Conservation (phyloP, 1,140 invertebrate species). For the Tetragonula clypearis region DNA sequence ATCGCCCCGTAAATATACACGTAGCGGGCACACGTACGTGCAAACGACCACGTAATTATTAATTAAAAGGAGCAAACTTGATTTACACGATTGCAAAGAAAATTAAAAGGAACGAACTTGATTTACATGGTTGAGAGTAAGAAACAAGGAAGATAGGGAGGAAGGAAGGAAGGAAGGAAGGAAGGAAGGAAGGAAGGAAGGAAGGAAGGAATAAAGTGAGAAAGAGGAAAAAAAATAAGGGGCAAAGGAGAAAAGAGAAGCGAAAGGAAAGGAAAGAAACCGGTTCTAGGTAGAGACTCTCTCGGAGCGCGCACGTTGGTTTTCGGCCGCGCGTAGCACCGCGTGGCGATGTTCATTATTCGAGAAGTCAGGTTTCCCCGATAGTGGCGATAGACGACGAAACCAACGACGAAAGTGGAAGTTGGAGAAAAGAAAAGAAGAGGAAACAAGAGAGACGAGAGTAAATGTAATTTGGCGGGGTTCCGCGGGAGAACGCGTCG, state of each 20-base stretch:
- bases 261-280: not conserved
- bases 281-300: slow-evolving; percentile 5
- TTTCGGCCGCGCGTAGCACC: not conserved
- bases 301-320: too few relatives aligned
- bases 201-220: too few relatives aligned
- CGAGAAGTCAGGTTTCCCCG: not conserved
- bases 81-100: too few relatives aligned
- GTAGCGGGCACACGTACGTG: too few relatives aligned
- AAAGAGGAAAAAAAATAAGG: not conserved
- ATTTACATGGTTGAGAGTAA: not conserved
- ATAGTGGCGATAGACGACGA: not conserved
- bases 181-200: not conserved
- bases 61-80: too few relatives aligned
- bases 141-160: not conserved
- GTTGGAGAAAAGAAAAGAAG: too few relatives aligned
- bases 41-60: too few relatives aligned
- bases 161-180: not conserved
- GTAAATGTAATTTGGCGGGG: slow-evolving; percentile 1
- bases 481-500: not conserved
- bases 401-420: not conserved
- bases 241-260: too few relatives aligned
- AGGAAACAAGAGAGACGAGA: too few relatives aligned
- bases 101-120: not conserved
- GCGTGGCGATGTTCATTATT: too few relatives aligned
- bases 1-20: not conserved